Evolutionary conservation across 2,888 invertebrate genomes (phyloP).

Genomic region (Cheilosia pagana): DNA sequence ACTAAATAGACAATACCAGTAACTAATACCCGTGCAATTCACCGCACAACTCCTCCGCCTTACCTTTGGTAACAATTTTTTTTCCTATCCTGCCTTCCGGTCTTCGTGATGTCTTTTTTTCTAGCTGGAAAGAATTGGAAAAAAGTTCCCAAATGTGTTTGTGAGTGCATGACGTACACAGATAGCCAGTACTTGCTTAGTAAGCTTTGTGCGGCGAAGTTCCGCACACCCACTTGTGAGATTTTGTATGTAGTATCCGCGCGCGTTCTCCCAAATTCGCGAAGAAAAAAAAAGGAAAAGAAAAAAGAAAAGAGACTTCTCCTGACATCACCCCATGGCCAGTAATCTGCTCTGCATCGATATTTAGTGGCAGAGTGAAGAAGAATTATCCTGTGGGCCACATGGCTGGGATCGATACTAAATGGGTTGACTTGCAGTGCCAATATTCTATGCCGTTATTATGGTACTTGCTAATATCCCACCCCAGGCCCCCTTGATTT

Average conservation of each 20-base stretch:
- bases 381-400: conserved; percentile 20
- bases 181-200: not conserved
- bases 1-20: conserved; percentile 56
- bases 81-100: not conserved
- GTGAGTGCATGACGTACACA: conserved; percentile 10
- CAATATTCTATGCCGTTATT: conserved; percentile 39
- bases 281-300: not conserved
- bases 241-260: conserved; percentile 45
- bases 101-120: conserved; percentile 15
- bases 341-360: conserved; percentile 43
- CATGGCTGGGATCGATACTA: conserved; percentile 49
- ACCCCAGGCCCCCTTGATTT: not conserved
- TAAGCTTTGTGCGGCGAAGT: conserved; percentile 3
- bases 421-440: conserved; percentile 51
- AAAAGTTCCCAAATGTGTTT: conserved; percentile 7
- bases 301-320: not conserved
- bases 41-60: conserved; percentile 19
- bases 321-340: not conserved
- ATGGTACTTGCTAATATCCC: conserved; percentile 44
- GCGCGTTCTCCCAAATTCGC: conserved; percentile 19
- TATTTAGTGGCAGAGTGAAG: conserved; percentile 44
- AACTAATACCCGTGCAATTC: conserved; percentile 62
- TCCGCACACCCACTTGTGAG: conserved; percentile 57
- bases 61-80: conserved; percentile 20
- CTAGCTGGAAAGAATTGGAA: not conserved